Conservation (phyloP, 2,113 vertebrate species). For the Platichthys flesus region DNA sequence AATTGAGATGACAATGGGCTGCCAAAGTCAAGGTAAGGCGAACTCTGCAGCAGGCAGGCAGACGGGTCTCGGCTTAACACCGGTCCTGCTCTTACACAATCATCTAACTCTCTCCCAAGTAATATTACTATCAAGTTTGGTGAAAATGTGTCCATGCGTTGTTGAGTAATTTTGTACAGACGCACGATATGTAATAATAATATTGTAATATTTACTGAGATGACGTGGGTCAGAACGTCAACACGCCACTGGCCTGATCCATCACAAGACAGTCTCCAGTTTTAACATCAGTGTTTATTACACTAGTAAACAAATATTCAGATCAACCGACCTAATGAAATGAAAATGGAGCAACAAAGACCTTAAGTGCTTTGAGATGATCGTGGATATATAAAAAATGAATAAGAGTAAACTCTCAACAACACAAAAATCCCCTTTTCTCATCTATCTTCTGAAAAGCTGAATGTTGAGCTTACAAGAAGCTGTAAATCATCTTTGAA, state of each 20-base stretch:
- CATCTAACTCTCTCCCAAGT: no score
- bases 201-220: not conserved
- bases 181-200: not conserved
- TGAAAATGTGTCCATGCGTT: no score
- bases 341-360: constrained; percentile 37
- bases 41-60: no score
- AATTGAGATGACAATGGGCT: no score
- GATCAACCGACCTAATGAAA: constrained; percentile 34
- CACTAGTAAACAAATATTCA: constrained; percentile 39
- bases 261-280: not conserved
- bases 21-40: no score
- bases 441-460: constrained; percentile 22
- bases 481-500: constrained; percentile 7
- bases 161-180: no score
- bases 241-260: no score
- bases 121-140: no score
- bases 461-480: constrained; percentile 18
- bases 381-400: constrained; percentile 40
- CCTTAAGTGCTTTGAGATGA: constrained; percentile 30
- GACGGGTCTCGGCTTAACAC: no score
- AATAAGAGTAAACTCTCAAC: constrained; percentile 35
- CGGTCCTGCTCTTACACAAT: no score
- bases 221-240: not conserved
- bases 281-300: constrained; percentile 22
- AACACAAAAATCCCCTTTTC: constrained; percentile 17